Conservation (phyloP, 2,888 invertebrate genomes). For the Aplocera efformata region DNA sequence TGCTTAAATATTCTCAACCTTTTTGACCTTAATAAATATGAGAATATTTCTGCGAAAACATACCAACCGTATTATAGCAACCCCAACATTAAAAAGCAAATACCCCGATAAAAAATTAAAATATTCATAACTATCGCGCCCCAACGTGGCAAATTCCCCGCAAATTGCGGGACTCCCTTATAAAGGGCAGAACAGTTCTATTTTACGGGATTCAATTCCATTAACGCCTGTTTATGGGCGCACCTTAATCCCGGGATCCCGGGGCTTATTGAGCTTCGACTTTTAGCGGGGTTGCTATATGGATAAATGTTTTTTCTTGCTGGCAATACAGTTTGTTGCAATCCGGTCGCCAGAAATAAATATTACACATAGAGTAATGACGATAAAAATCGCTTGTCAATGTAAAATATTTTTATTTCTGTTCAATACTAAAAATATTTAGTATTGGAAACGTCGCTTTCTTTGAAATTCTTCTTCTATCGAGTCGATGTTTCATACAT, state of each 20-base stretch:
- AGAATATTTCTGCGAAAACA: too few relatives aligned
- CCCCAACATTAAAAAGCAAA: conserved; percentile 3
- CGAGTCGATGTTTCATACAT: too few relatives aligned
- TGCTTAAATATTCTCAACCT: too few relatives aligned
- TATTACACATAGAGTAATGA: too few relatives aligned
- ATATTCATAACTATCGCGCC: conserved; percentile 29
- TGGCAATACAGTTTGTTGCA: conserved; percentile 16
- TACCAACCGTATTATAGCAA: not conserved
- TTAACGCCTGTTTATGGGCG: conserved; percentile 59
- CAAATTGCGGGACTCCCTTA: conserved; percentile 30
- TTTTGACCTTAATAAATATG: too few relatives aligned
- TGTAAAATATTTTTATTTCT: too few relatives aligned
- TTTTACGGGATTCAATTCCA: conserved; percentile 65
- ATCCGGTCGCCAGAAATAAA: too few relatives aligned
- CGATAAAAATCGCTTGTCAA: too few relatives aligned
- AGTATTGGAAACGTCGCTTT: too few relatives aligned
- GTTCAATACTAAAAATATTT: too few relatives aligned
- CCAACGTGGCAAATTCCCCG: conserved; percentile 18
- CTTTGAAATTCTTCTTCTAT: too few relatives aligned
- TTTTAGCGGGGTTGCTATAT: conserved; percentile 19
- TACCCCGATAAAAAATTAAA: conserved; percentile 18
- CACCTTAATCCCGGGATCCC: conserved; percentile 35
- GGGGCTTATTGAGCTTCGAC: conserved; percentile 21
- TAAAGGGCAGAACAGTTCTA: conserved; percentile 35
- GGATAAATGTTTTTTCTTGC: conserved; percentile 9